phyloP scores from a whole-genome alignment of 1,140 invertebrate species.

The Zaprionus vittiger region DNA sequence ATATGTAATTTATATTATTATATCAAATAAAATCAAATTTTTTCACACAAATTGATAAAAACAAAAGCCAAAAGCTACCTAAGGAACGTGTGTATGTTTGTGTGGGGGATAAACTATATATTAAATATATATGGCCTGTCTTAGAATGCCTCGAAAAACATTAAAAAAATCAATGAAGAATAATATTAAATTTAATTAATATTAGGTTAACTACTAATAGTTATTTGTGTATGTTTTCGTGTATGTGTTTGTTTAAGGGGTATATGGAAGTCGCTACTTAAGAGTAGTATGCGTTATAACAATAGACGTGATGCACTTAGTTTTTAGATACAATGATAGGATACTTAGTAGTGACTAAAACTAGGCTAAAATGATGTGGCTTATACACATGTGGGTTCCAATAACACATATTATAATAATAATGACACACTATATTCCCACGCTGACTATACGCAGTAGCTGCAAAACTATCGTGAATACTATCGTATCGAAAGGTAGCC shows the following conservation, averaged over 20 bases:
- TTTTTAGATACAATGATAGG: constrained; percentile 23
- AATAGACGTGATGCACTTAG: constrained; percentile 30
- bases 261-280: constrained; percentile 16
- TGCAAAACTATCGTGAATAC: not conserved
- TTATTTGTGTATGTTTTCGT: constrained; percentile 1
- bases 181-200: constrained; percentile 10
- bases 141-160: constrained; percentile 15
- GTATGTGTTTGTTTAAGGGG: not conserved
- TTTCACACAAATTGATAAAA: constrained; percentile 20
- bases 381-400: constrained; percentile 26
- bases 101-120: constrained; percentile 12
- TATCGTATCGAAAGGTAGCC: not conserved
- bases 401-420: constrained; percentile 18
- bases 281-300: constrained; percentile 15
- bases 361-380: constrained; percentile 36
- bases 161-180: constrained; percentile 36
- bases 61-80: constrained; percentile 28
- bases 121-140: constrained; percentile 24
- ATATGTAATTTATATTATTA: constrained; percentile 23
- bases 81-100: constrained; percentile 35
- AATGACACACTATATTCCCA: constrained; percentile 25
- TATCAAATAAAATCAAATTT: constrained; percentile 22
- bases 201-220: constrained; percentile 29
- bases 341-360: constrained; percentile 29
- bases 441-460: constrained; percentile 21